Conservation (phyloP, 2,888 invertebrate species). For the Marronus borbonicus region DNA sequence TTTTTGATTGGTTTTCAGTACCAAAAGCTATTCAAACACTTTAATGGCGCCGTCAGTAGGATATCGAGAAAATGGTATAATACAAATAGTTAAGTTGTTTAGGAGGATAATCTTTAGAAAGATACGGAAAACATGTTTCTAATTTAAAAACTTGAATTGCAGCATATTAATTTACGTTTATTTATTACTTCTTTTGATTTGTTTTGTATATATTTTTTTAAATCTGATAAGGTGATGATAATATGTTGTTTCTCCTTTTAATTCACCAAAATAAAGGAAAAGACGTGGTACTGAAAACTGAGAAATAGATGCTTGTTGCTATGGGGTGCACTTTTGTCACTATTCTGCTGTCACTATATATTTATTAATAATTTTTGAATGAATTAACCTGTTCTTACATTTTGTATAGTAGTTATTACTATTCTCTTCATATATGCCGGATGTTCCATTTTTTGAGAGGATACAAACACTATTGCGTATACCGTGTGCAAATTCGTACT, state of each 20-base stretch:
- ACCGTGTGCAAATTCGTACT: no score
- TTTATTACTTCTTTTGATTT: background rate
- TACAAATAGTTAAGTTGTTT: no score
- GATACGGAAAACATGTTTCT: no score
- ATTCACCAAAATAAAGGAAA: background rate
- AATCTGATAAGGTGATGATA: conserved; percentile 3
- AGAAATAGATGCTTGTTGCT: conserved; percentile 53
- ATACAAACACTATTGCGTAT: no score
- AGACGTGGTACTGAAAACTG: conserved; percentile 50
- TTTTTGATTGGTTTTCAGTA: conserved; percentile 24
- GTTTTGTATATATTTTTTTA: background rate
- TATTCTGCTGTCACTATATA: conserved; percentile 67
- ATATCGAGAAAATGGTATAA: no score
- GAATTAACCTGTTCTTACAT: conserved; percentile 50
- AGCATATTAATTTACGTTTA: no score
- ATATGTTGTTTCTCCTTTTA: background rate
- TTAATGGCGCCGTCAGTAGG: background rate
- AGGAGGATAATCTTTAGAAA: no score
- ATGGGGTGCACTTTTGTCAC: conserved; percentile 70
- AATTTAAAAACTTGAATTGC: no score
- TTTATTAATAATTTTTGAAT: conserved; percentile 47
- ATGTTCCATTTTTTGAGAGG: background rate
- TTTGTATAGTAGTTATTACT: conserved; percentile 13
- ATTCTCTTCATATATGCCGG: background rate
- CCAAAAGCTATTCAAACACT: background rate